These are phyloP conservation scores for Falco cherrug DNA, from an alignment of 2,797 vertebrate genomes.

Conservation along the genomic window DNA sequence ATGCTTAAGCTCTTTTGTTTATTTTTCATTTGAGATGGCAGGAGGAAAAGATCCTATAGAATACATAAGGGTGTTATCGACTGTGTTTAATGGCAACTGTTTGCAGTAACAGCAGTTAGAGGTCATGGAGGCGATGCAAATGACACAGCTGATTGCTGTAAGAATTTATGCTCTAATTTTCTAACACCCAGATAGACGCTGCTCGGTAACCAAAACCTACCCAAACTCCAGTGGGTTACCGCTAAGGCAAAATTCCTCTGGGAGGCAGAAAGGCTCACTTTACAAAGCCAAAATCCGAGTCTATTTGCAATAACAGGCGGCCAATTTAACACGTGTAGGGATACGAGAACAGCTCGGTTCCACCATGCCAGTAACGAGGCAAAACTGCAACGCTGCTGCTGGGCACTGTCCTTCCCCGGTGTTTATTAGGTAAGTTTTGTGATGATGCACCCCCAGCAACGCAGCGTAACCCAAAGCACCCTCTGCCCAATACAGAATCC, in stretches of 20 bases:
- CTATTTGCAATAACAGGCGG: neutral
- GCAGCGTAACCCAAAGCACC: neutral
- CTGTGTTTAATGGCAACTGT: neutral
- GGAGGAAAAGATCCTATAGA: neutral
- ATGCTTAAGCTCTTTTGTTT: conserved; percentile 35
- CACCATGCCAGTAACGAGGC: neutral
- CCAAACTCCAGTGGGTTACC: neutral
- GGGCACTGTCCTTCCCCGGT: neutral
- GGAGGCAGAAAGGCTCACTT: neutral
- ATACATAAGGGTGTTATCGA: neutral
- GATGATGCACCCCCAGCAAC: neutral
- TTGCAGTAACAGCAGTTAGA: neutral
- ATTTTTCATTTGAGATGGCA: conserved; percentile 33
- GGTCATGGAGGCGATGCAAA: neutral
- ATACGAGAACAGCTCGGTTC: fast-evolving
- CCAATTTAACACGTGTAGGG: fast-evolving
- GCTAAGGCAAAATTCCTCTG: neutral
- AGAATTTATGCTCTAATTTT: neutral
- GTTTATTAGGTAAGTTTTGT: fast-evolving
- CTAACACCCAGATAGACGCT: neutral
- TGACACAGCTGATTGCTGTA: neutral
- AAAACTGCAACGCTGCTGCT: neutral
- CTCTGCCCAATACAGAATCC: neutral
- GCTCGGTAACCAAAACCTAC: neutral
- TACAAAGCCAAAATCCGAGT: neutral